Evolutionary conservation across 2,113 vertebrate genomes (phyloP).

Genomic region (Neoarius graeffei): DNA sequence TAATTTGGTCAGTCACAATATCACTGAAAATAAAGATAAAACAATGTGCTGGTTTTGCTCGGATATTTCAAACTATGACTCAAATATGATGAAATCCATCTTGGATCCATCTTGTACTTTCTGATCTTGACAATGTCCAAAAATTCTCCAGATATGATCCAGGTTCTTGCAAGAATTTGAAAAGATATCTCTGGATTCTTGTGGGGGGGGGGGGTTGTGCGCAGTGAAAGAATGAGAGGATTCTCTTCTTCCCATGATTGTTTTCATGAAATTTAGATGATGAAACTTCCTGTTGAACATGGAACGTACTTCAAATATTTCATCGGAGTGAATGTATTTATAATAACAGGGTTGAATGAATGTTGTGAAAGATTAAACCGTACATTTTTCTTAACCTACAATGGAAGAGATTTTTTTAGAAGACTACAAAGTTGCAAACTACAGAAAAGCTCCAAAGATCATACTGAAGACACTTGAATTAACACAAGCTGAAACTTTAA

Average conservation of each 20-base stretch:
- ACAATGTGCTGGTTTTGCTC: too few species aligned
- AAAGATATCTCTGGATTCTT: too few species aligned
- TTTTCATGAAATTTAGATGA: not conserved
- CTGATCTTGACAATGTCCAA: too few species aligned
- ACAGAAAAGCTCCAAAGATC: not conserved
- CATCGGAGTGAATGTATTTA: not conserved
- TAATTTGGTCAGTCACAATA: not conserved
- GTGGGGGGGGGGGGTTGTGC: too few species aligned
- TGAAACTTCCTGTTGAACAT: not conserved
- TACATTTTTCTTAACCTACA: not conserved
- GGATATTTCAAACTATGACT: too few species aligned
- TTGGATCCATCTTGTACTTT: too few species aligned
- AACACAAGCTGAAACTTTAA: not conserved
- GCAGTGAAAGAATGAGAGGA: not conserved
- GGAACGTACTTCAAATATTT: not conserved
- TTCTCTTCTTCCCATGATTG: not conserved
- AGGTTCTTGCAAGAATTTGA: too few species aligned
- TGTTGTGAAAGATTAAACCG: not conserved
- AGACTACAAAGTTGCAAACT: not conserved
- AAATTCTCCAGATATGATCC: too few species aligned
- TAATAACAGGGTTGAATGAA: not conserved
- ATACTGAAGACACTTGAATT: not conserved
- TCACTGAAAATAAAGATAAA: not conserved
- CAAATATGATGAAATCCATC: too few species aligned
- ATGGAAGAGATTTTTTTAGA: not conserved